A percentile compares a stretch with the other conserved stretches of the same genome.
Evolutionary conservation across 2,888 invertebrate genomes (phyloP).

Genomic region (Charanyca ferruginea): DNA sequence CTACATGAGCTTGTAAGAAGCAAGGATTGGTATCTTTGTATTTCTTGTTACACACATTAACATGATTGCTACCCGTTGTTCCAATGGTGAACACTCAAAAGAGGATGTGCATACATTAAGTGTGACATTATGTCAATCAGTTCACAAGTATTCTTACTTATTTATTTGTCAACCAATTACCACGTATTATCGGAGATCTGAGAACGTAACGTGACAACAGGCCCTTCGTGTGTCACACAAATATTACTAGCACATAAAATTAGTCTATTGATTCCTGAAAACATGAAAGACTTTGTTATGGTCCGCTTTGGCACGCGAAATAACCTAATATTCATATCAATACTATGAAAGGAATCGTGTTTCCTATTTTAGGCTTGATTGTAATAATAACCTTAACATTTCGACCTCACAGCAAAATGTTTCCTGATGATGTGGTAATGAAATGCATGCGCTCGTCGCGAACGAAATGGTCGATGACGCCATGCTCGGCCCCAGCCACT

Average conservation of each 20-base stretch:
- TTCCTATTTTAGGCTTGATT: constrained; percentile 43
- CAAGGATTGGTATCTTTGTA: constrained; percentile 28
- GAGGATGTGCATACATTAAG: constrained; percentile 41
- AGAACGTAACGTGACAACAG: constrained; percentile 39
- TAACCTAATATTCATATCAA: constrained; percentile 43
- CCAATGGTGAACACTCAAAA: constrained; percentile 19
- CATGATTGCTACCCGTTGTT: constrained; percentile 28
- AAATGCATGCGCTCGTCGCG: constrained; percentile 62
- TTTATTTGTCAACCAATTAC: constrained; percentile 49
- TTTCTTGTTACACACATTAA: constrained; percentile 28
- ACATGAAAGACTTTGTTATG: constrained; percentile 21
- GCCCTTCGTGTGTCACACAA: constrained; percentile 36
- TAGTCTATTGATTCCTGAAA: constrained; percentile 36
- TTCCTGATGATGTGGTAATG: constrained; percentile 69
- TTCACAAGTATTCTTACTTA: constrained; percentile 40
- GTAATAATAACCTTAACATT: constrained; percentile 62
- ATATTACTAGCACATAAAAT: constrained; percentile 13
- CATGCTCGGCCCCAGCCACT: constrained; percentile 63
- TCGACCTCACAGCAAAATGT: constrained; percentile 66
- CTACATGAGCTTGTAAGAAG: constrained; percentile 1
- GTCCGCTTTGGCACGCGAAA: constrained; percentile 30
- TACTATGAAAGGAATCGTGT: constrained; percentile 35
- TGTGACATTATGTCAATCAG: constrained; percentile 46
- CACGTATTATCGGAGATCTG: constrained; percentile 37
- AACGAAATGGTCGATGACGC: constrained; percentile 79